Conservation (phyloP, 1,140 invertebrate species). For the Penaeus chinensis region DNA sequence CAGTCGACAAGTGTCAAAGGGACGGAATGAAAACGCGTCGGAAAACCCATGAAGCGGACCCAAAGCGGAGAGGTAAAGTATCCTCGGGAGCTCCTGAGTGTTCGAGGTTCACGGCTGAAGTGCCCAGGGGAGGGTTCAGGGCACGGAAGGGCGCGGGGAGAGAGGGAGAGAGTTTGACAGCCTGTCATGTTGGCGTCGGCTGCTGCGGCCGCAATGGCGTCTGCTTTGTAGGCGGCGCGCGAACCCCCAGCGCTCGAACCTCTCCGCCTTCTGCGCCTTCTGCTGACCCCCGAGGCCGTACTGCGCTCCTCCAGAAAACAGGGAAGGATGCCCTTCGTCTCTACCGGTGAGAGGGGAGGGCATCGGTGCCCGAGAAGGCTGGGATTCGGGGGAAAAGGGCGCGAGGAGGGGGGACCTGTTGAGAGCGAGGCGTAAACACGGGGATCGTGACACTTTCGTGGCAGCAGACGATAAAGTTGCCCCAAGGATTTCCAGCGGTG, state of each 20-base stretch:
- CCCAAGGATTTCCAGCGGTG: not conserved
- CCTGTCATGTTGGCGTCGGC: slow-evolving; percentile 47
- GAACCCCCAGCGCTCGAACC: slow-evolving; percentile 37
- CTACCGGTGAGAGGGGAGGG: not conserved
- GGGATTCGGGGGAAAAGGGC: not conserved
- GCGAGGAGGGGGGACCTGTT: slow-evolving; percentile 40
- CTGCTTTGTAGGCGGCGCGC: slow-evolving; percentile 52
- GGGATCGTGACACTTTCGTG: slow-evolving; percentile 37
- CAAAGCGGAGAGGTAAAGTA: slow-evolving; percentile 25
- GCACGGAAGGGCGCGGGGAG: not conserved
- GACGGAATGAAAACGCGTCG: slow-evolving; percentile 55
- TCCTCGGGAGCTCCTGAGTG: not conserved
- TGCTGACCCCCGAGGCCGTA: not conserved
- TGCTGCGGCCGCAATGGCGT: slow-evolving; percentile 52
- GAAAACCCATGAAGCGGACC: slow-evolving; percentile 28
- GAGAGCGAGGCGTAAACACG: slow-evolving; percentile 29
- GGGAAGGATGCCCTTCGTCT: too few species aligned
- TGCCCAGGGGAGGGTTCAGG: not conserved
- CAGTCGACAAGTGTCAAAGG: slow-evolving; percentile 53
- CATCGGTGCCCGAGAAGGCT: not conserved
- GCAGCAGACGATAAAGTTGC: slow-evolving; percentile 54
- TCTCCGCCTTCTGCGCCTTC: not conserved
- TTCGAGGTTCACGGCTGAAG: not conserved
- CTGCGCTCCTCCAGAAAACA: not conserved
- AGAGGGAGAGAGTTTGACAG: slow-evolving; percentile 45